Conservation (phyloP, 2,888 invertebrate genomes). For the Andricus curvator region DNA sequence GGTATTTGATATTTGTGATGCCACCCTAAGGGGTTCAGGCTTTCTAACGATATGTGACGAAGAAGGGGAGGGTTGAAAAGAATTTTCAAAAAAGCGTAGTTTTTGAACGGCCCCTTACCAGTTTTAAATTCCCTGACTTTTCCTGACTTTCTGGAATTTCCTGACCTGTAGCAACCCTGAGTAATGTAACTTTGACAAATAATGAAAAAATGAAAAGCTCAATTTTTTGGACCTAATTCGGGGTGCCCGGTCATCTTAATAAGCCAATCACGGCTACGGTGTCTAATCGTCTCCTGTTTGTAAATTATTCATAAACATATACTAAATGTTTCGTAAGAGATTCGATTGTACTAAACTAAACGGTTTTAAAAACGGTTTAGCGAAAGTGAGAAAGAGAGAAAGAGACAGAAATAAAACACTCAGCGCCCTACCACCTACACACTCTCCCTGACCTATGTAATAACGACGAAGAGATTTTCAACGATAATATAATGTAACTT, state of each 20-base stretch:
- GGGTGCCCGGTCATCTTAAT: constrained; percentile 60
- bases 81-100: too few species aligned
- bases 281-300: constrained; percentile 75
- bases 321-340: constrained; percentile 72
- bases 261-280: constrained; percentile 60
- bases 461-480: constrained; percentile 40
- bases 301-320: constrained; percentile 67
- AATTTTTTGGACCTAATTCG: constrained; percentile 44
- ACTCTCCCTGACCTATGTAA: constrained; percentile 43
- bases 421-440: constrained; percentile 5
- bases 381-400: constrained; percentile 32
- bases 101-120: too few species aligned
- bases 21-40: too few species aligned
- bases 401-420: constrained; percentile 43
- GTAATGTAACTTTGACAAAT: neutral
- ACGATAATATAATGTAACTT: constrained; percentile 41
- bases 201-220: constrained; percentile 38
- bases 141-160: too few species aligned
- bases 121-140: too few species aligned
- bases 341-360: constrained; percentile 47
- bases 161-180: too few species aligned
- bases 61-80: too few species aligned
- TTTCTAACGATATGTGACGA: too few species aligned
- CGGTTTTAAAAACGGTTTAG: constrained; percentile 46
- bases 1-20: too few species aligned